Base-by-base conservation (phyloP, 2,888 invertebrate genomes). In the Gymnosoma rotundatum region DNA sequence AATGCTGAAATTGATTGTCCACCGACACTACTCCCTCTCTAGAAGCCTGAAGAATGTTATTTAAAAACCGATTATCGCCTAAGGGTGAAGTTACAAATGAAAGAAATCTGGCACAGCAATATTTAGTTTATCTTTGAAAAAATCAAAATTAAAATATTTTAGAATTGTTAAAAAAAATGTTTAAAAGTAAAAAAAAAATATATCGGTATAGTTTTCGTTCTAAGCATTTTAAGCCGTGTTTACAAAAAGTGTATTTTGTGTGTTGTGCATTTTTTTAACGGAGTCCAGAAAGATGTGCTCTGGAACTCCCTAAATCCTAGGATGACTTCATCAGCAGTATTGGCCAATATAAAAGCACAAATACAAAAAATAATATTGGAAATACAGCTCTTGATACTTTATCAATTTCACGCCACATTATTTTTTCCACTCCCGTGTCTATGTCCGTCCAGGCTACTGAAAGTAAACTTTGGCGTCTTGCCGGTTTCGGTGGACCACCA, bases 331-430 rank as follows among this genome's bases (percentile, higher is more conserved):
- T 93, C 63, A 96, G 92, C 64, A 97, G 92, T 82, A 96, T 95
- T 0, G 96, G 96, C 96, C 96, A 97, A 92, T 96, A 97, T 89
- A 96, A 93, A 0, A 95, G 93, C 72, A 95, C 94, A 90, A 97
- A 96, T 20, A 96, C 93, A 20, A 96, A 93, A 92, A 97, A 97
- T n/a, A 96, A 90, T 18, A 94, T 94, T 9, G 97, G 97, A 91
- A 97, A 97, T 7, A 96, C 94, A 66, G 95, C 94, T 69, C 96
- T 93, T 5, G 96, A 96, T 5, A 95, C 93, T 88, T 95, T 94
- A 91, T 97, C 97, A 85, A 97, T 96, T 93, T 96, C 95, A 74
- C 95, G 93, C 94, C 96, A 96, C 87, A 95, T 93, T n/a, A 96
- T 94, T 88, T 95, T 94, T 87, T 95, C 95, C 89, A 95, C 94